Base-by-base conservation (phyloP, 2,888 invertebrate genomes). In the Platerodrilus igneus region DNA sequence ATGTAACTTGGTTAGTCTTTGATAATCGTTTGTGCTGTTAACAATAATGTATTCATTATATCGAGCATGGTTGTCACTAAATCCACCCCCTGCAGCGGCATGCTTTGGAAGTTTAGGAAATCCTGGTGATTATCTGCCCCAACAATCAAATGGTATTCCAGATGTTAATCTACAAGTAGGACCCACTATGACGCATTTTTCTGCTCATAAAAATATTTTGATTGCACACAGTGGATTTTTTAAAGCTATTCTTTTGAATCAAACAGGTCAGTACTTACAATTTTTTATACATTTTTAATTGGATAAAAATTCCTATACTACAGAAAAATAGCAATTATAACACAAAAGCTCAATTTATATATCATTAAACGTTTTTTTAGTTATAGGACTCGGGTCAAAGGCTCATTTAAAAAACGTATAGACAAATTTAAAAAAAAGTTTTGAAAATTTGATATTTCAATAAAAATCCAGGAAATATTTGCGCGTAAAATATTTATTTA, bases 141-240 rank as follows among this genome's bases (percentile, higher is more conserved):
- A 52, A 47, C 33, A 40, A 45, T n/a, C 54, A 55, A 16, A 41
- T 8, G 54, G 55, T 20, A 47, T 51, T 16, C 80, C 81, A 1
- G 82, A 82, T 57, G 77, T 80, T 11, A 64, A 78, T 17, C 67
- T 83, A 1, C 75, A 79, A 57, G 80, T 81, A 9, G 82, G 81
- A 1, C 73, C 75, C 6, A 73, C 69, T 15, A 71, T 76, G 50
- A 76, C 77, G 6, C 78, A 81, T 41, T 83, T 84, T 62, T 76
- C 80, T 14, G 83, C 83, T 1, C 83, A 84, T 53, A 75, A 77
- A 25, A 68, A 74, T 16, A 73, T 84, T 7, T 62, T 85, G 17
- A 75, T 79, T 17, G 74, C 78, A 34, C 81, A 84, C 60, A 83
- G 83, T 58, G 84, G 83, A 15, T 84, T 81, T 58, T 72, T 85